Evolutionary conservation across 53 echinoderm and acorn worm genomes (phyloP), one percentile per base, ranked within the genome.

Genomic region (Temnopleurus reevesii): DNA sequence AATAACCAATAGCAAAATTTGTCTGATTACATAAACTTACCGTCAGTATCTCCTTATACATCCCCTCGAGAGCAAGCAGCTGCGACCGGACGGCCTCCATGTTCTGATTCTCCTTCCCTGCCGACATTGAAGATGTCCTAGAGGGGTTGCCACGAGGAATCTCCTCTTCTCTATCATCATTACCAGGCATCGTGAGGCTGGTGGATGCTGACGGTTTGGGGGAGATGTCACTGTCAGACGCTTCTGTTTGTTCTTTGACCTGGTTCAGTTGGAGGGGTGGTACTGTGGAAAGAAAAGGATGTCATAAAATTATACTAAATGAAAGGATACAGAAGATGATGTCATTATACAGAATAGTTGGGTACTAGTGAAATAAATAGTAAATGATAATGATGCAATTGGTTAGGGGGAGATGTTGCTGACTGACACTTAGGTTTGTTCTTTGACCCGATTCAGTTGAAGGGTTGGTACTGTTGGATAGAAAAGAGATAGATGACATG

Each of bases 31-130:
- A 63, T 17, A 59, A 38, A 79, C 71, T 31, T 26, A 94, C 91
- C 83, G 90, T 65, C 2, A 97, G 81, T 54, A 97, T 97, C 27
- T 97, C 97, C 46, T 92, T 91, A 60, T 97, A 97, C 97, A 97
- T 97, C 38, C 83, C 90, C 89, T 97, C 97, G 19, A 97, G 89
- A n/a, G 92, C 89, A 19, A 95, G 53, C 25, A 97, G 91, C 89
- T 97, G 95, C 47, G 81, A 71, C 71, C 95, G 29, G 56, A 97
- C 87, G 77, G 86, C 93, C 30, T 95, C 97, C 18, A 95, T 92
- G 60, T 93, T 92, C 21, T 92, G 84, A 4, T 80, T 66, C 56
- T 93, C 91, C 55, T 89, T 79, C n/a, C 91, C 94, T 0, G 17
- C 23, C 4, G 34, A 25, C 43, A 36, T 9, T 21, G 88, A 87